phyloP scores from a whole-genome alignment of 2,888 invertebrate genomes.

The Rhagophthalmus giganteus region DNA sequence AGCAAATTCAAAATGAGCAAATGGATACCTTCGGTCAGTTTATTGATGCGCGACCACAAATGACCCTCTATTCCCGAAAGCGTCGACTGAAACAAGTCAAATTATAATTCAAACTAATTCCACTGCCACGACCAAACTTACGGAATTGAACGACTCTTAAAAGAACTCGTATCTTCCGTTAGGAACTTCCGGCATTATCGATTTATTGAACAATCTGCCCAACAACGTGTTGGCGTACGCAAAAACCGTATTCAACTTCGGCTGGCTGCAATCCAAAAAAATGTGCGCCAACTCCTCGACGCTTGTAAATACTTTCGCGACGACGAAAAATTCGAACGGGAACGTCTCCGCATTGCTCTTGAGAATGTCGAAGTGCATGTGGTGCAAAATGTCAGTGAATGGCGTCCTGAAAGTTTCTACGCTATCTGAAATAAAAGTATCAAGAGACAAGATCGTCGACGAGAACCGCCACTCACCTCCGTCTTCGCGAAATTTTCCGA shows the following conservation, averaged over 20 bases:
- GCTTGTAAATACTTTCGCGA: constrained; percentile 60
- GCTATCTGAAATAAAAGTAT: constrained; percentile 20
- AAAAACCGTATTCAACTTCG: constrained; percentile 64
- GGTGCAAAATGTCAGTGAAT: constrained; percentile 59
- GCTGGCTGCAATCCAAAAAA: constrained; percentile 67
- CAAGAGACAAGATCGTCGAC: not conserved
- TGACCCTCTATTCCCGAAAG: constrained; percentile 66
- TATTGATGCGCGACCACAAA: constrained; percentile 72
- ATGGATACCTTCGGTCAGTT: constrained; percentile 67
- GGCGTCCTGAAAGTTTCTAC: constrained; percentile 54
- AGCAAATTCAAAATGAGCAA: constrained; percentile 72
- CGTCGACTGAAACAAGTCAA: too few relatives aligned
- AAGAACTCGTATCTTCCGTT: constrained; percentile 73
- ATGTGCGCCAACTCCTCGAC: constrained; percentile 66
- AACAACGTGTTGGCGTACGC: constrained; percentile 76
- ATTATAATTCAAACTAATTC: too few relatives aligned
- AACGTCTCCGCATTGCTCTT: constrained; percentile 58
- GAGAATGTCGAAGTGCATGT: constrained; percentile 56
- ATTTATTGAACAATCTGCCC: constrained; percentile 75
- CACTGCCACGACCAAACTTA: constrained; percentile 52
- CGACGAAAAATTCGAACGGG: constrained; percentile 57
- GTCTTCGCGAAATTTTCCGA: constrained; percentile 42
- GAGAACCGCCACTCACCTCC: constrained; percentile 35
- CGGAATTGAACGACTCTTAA: constrained; percentile 68
- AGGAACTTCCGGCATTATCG: constrained; percentile 75